phyloP scores from a whole-genome alignment of 1,140 invertebrate species.

The Drosophila aff. region DNA sequence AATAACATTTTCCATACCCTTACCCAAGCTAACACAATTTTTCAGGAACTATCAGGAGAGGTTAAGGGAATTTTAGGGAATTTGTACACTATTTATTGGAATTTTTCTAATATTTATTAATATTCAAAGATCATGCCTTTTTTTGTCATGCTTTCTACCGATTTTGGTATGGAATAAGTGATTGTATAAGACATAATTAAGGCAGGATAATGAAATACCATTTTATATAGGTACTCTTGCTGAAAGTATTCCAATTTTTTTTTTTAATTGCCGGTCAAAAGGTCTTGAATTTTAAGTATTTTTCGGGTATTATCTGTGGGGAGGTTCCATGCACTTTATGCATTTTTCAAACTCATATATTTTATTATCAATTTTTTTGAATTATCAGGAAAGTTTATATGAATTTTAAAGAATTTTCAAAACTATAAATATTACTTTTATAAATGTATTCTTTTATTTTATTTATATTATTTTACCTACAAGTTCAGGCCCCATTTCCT shows the following conservation, averaged over 20 bases:
- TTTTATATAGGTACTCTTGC: too few species aligned
- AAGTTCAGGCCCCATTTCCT: neutral
- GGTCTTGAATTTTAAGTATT: too few species aligned
- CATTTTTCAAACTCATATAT: too few species aligned
- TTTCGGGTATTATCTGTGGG: too few species aligned
- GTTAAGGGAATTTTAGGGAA: neutral
- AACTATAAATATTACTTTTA: neutral
- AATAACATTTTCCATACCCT: too few species aligned
- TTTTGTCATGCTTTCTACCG: neutral
- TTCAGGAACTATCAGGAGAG: neutral
- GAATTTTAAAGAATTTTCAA: neutral
- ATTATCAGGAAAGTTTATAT: neutral
- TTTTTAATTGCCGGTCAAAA: too few species aligned
- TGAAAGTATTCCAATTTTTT: too few species aligned
- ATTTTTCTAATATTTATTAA: neutral
- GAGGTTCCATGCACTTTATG: too few species aligned
- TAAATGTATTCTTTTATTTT: neutral
- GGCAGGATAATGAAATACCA: too few species aligned
- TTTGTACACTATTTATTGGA: neutral
- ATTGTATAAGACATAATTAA: slow-evolving; percentile 16
- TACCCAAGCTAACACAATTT: neutral
- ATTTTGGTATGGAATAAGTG: slow-evolving; percentile 10
- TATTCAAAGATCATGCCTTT: neutral
- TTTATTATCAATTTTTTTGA: neutral
- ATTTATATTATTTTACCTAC: neutral